phyloP scores from a whole-genome alignment of 2,113 vertebrate genomes.

The Zootoca vivipara region DNA sequence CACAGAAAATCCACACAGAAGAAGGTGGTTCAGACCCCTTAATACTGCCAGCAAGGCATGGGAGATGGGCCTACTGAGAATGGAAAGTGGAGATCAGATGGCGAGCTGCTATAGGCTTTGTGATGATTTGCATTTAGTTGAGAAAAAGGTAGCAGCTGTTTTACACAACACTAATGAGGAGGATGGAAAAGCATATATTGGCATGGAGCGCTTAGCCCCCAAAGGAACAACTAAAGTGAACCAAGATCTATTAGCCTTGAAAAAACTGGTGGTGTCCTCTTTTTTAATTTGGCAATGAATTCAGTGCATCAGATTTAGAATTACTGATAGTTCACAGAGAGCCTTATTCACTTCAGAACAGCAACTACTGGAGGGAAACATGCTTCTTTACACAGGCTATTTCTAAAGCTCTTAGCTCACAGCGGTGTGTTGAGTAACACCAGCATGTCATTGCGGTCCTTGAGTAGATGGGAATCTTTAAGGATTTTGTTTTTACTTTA shows the following conservation, averaged over 20 bases:
- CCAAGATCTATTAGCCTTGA: neutral
- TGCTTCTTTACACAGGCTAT: neutral
- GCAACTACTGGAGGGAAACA: too few relatives aligned
- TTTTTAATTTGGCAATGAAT: neutral
- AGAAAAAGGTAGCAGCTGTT: constrained; percentile 61
- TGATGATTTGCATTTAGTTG: constrained; percentile 52
- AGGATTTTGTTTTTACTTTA: neutral
- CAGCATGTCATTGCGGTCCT: neutral
- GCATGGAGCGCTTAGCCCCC: constrained; percentile 30
- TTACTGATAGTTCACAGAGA: neutral
- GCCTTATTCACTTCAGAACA: neutral
- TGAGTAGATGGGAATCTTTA: too few relatives aligned
- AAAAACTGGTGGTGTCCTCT: neutral
- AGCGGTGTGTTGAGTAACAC: too few relatives aligned
- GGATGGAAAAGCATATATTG: constrained; percentile 24
- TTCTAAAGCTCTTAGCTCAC: neutral
- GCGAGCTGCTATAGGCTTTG: constrained; percentile 48
- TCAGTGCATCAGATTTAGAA: neutral
- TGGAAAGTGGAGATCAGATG: constrained; percentile 65
- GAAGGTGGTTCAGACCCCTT: constrained; percentile 39
- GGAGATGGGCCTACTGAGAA: constrained; percentile 36
- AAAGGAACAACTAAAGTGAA: constrained; percentile 31
- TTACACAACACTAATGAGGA: constrained; percentile 53
- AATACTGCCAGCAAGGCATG: constrained; percentile 12
- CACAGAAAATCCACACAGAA: constrained; percentile 48